Base-by-base conservation (phyloP, 2,888 invertebrate genomes). In the Baronia brevicornis region DNA sequence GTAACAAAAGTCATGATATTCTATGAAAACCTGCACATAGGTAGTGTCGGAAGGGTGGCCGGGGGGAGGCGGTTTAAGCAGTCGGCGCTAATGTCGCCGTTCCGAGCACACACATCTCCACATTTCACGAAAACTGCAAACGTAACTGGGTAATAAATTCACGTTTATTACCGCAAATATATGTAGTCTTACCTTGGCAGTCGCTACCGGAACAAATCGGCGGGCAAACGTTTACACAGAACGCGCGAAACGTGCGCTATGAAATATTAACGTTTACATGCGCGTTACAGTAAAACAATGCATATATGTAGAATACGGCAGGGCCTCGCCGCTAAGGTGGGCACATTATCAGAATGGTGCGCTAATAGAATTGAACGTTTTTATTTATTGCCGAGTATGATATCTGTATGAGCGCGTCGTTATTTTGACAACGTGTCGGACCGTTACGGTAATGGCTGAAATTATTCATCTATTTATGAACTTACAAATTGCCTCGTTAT, bases 51-150 rank as follows among this genome's bases (percentile, higher is more conserved):
- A 17, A 22, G 26, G 29, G 33, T 36, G 26, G 36, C 39, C 40
- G 55, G 52, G 43, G 58, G 46, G 52, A 54, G 57, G n/a, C n/a
- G n/a, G n/a, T n/a, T n/a, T n/a, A n/a, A n/a, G n/a, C n/a, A 60
- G 60, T 60, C 58, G 62, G 60, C 48, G 67, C 65, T 72, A 71
- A 72, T 70, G 69, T 69, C 61, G 51, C 57, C 44, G 50, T 48
- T 51, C 48, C 55, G 46, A 49, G 50, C 57, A 46, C 66, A 64
- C 71, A 67, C 68, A 74, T 74, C 70, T 73, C 69, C 69, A 65
- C 75, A 67, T 74, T 73, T 78, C 71, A 71, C 70, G 74, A 70
- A 73, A 75, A 78, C 77, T 75, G 79, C 70, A 74, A 73, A 80
- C 73, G 67, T 77, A 79, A 78, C 73, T 46, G 70, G 57, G 61